These are phyloP conservation scores for Eulacestoma nigropectus DNA, from an alignment of 2,113 vertebrate genomes.

Conservation along the genomic window DNA sequence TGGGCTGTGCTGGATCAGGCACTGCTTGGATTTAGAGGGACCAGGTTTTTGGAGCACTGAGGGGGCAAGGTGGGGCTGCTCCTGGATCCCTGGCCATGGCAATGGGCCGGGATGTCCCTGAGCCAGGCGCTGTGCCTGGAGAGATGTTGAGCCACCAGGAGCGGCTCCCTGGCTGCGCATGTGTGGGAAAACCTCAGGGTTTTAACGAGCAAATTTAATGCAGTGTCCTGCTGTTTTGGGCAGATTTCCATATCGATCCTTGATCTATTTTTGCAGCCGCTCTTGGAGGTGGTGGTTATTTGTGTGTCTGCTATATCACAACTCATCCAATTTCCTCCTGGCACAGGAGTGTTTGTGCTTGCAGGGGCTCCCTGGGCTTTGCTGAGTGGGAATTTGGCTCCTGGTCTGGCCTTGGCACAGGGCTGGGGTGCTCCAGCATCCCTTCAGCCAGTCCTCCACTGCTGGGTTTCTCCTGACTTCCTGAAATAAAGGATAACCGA, in stretches of 20 bases:
- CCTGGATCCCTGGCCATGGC: not conserved
- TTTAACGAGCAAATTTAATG: not conserved
- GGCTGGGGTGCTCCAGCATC: not conserved
- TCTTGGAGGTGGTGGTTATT: not conserved
- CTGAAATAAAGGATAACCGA: not conserved
- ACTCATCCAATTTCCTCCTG: not conserved
- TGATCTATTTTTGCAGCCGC: not conserved
- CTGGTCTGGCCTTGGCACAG: not conserved
- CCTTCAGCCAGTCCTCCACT: not conserved
- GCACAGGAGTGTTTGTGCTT: not conserved
- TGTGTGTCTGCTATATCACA: not conserved
- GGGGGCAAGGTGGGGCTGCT: not conserved
- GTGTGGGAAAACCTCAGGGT: not conserved
- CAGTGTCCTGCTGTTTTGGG: constrained; percentile 23
- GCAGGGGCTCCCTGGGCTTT: not conserved
- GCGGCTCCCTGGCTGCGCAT: not conserved
- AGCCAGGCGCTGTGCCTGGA: not conserved
- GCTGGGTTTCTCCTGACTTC: not conserved
- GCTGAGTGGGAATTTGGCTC: not conserved
- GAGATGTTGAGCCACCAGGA: not conserved
- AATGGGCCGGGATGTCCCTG: not conserved
- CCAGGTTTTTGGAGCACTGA: not conserved
- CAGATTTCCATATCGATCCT: constrained; percentile 31
- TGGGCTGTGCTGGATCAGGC: not conserved
- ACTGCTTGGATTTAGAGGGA: not conserved